Base-by-base conservation (phyloP, 2,888 invertebrate genomes). In the Carabus problematicus region DNA sequence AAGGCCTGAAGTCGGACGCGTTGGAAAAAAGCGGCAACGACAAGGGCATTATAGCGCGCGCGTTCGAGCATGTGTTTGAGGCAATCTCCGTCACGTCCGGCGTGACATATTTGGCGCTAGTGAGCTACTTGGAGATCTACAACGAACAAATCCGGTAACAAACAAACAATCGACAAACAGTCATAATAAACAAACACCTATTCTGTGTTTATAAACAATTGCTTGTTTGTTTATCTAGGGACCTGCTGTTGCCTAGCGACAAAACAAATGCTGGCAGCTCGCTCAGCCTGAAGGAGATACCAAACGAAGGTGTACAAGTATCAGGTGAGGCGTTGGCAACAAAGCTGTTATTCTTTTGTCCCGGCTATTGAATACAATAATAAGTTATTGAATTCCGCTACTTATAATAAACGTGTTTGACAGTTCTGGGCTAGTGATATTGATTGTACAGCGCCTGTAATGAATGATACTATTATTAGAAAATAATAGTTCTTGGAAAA, bases 41-140 rank as follows among this genome's bases (percentile, higher is more conserved):
- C 70, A 82, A 84, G 62, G 88, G 91, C 0, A 89, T 93, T 72
- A 91, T 93, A 74, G 91, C 91, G 6, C 85, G 91, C 55, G 89
- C 94, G 0, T 91, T 95, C 80, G 94, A 95, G 77, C 95, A 95
- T 77, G 88, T 95, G 69, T 95, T 96, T 82, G 94, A 94, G 79
- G 90, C 91, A 0, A 93, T 92, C 43, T 87, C 91, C 1, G 89
- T 92, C 0, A 87, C 92, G 0, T 87, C 87, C 64, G 87, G 85
- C 63, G 85, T 86, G 8, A 91, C 92, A 77, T 95, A 88, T 80
- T 83, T 91, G 70, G 91, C 93, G 0, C 85, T 92, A 72, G 89
- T 91, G 58, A 92, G 92, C 70, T 94, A 93, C 79, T 83, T 94
- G 72, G 94, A 94, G 82, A 94, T 94, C 70, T 94, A 94, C 83